Evolutionary conservation across 2,113 vertebrate genomes (phyloP), one percentile per base, ranked within the genome.

Genomic region (Dryoscopus gambensis): DNA sequence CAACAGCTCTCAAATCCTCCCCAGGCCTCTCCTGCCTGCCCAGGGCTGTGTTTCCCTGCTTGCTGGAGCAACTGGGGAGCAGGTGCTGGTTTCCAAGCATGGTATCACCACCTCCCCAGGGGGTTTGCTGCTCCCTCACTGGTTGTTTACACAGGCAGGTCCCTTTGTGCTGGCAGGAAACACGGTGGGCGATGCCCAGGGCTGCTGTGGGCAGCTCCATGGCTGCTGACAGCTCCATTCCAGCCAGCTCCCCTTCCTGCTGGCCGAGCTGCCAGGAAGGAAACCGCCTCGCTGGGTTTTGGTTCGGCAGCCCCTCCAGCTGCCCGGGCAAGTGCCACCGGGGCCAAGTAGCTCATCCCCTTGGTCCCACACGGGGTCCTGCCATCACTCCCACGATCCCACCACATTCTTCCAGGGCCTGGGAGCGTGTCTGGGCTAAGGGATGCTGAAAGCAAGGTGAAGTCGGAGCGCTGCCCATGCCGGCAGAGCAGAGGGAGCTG

Each of bases 311-410:
- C 63, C 63, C 47, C 65, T 90, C 52, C 74, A 78, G 60, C 65
- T n/a, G 60, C 40, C 44, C 9, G 2, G 33, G 71, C 63, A 44
- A 8, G 28, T 0, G 0, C 7, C 0, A 3, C 44, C 1, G 0
- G 20, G n/a, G 55, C n/a, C 2, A 7, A 57, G 42, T 74, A 63
- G 9, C 62, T 68, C 76, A 23, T 28, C 20, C 37, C 64, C 20
- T 15, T 5, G 28, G 33, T 42, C 35, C 57, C 1, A 0, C 6
- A 5, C 0, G 0, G 22, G 28, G 8, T 64, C 16, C 65, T 21
- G 31, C 65, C 47, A 5, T 37, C 15, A 15, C 2, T 30, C 28
- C 53, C 0, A 0, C 0, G 0, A 44, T n/a, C 33, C 42, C 60
- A 18, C 16, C 0, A 0, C 18, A 17, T 28, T 59, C 42, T 40